A percentile compares a stretch with the other conserved stretches of the same genome.
Evolutionary conservation across 2,113 vertebrate species (phyloP).

Genomic region (Antennarius striatus): DNA sequence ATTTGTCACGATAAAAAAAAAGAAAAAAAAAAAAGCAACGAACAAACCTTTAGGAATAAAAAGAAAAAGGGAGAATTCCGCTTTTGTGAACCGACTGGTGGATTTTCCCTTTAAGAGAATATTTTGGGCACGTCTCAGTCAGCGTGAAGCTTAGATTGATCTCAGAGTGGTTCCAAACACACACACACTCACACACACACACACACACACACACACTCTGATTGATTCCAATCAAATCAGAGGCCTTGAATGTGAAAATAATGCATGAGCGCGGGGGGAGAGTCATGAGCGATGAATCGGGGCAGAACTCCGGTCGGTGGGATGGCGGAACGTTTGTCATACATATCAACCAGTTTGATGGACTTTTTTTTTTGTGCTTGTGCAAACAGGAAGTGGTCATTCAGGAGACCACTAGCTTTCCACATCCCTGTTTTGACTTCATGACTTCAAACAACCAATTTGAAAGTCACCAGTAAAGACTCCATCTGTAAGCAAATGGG

Average conservation of each 20-base stretch:
- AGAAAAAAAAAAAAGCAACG: background rate
- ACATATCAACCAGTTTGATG: slow-evolving; percentile 14
- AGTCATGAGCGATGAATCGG: slow-evolving; percentile 42
- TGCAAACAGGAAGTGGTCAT: slow-evolving; percentile 3
- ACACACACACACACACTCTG: background rate
- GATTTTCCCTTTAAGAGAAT: slow-evolving; percentile 12
- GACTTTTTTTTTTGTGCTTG: slow-evolving; percentile 2
- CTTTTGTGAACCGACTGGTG: background rate
- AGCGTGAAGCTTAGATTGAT: slow-evolving; percentile 31
- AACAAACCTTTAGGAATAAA: background rate
- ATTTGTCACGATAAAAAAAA: background rate
- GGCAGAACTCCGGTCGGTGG: slow-evolving; percentile 2
- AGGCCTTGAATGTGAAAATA: slow-evolving; percentile 43
- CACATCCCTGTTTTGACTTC: background rate
- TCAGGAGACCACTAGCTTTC: background rate
- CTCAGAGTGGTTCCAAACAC: slow-evolving; percentile 32
- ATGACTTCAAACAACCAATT: slow-evolving; percentile 10
- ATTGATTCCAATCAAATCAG: slow-evolving; percentile 51
- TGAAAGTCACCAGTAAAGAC: background rate
- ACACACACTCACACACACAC: background rate
- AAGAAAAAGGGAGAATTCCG: background rate
- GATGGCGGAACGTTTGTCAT: slow-evolving; percentile 5
- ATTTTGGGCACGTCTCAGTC: slow-evolving; percentile 13
- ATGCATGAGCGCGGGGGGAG: slow-evolving; percentile 29
- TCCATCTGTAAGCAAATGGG: background rate